Evolutionary conservation across 2,113 vertebrate species (phyloP).

Genomic region (Corythornis vintsioides): DNA sequence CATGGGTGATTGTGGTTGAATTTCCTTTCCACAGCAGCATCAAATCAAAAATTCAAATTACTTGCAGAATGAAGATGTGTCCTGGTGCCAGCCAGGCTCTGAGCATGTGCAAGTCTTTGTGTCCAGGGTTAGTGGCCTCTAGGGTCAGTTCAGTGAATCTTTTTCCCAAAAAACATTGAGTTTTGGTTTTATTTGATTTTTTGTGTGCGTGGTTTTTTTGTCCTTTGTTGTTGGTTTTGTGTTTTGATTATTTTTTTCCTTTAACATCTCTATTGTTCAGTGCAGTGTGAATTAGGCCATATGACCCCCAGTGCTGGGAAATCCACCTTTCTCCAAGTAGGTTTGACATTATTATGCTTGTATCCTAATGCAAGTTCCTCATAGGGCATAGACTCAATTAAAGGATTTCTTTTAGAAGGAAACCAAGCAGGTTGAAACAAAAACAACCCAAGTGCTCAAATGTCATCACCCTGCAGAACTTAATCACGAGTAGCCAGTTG

Average conservation of each 20-base stretch:
- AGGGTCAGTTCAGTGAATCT: neutral
- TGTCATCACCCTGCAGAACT: neutral
- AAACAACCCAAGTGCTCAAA: neutral
- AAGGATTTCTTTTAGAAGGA: constrained; percentile 51
- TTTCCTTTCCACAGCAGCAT: neutral
- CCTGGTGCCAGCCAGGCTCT: neutral
- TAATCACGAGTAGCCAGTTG: neutral
- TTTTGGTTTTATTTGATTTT: no score
- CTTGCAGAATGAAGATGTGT: neutral
- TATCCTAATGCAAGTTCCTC: constrained; percentile 25
- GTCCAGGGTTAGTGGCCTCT: neutral
- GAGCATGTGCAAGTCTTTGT: neutral
- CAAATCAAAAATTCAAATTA: neutral
- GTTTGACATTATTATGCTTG: constrained; percentile 31
- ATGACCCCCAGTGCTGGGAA: neutral
- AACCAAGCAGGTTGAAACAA: neutral
- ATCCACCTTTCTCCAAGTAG: constrained; percentile 33
- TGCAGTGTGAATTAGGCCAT: constrained; percentile 1
- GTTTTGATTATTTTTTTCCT: neutral
- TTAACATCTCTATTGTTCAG: neutral
- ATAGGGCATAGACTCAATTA: constrained; percentile 46
- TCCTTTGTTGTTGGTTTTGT: no score
- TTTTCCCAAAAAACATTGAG: neutral
- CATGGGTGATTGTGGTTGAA: neutral
- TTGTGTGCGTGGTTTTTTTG: no score